Base-by-base conservation (phyloP, 2,888 invertebrate species). In the Cabera pusaria region DNA sequence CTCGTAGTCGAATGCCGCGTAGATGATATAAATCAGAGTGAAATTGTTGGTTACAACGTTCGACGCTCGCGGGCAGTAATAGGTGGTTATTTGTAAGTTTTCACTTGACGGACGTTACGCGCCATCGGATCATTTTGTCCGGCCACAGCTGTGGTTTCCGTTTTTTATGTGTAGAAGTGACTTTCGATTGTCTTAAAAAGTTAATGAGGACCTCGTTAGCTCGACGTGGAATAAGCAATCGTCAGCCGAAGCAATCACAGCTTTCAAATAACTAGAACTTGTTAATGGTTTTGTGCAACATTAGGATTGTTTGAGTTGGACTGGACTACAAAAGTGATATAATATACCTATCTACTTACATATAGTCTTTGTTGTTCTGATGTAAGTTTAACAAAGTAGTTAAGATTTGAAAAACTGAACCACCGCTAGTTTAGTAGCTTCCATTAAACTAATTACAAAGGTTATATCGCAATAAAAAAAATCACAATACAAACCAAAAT, bases 1-100 rank as follows among this genome's bases (percentile, higher is more conserved):
- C 87, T 86, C 71, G 70, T 56, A 57, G 69, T 64, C 61, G 67
- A 65, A 69, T 70, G 67, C 48, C 55, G 61, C 55, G 54, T 60
- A 65, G 84, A 87, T 88, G 77, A 85, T 87, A 87, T 85, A 84
- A 78, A 88, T 88, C 86, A 84, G 84, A 74, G 72, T 69, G 77
- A 85, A 83, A 87, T 87, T 85, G 76, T 71, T 68, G 72, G 77
- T 75, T 79, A 69, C 55, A 44, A 58, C 59, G 46, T 38, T 65
- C 63, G 62, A 59, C 70, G 85, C 85, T 77, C 67, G 71, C 61
- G 84, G 85, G 84, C 43, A 55, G 61, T 88, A 87, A 88, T 88
- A 64, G 73, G 58, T 58, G 67, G 78, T 78, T 76, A 83, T 84
- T 87, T 85, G 76, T 76, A 59, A 76, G 81, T 81, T 87, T 88